Percentiles rank a stretch among this genome's conserved stretches.
phyloP scores from a whole-genome alignment of 1,140 invertebrate genomes.

The Pogonognathellus flavescens region DNA sequence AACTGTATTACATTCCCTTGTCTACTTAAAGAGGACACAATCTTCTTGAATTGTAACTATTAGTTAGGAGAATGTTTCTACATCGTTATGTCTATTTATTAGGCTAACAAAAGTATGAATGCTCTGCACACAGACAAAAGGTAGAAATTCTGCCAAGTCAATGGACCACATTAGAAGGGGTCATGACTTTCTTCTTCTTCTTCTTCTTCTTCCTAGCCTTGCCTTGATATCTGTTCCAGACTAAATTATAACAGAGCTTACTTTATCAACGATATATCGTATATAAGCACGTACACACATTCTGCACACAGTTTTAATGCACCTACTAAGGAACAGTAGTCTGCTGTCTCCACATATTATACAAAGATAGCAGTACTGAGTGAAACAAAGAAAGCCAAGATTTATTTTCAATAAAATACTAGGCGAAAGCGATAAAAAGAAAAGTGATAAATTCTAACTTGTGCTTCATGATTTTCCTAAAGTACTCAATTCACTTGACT shows the following conservation, averaged over 20 bases:
- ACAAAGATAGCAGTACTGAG: conserved; percentile 25
- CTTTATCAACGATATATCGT: no score
- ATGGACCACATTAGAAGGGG: conserved; percentile 13
- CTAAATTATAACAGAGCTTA: no score
- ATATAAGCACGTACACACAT: no score
- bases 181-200: conserved; percentile 38
- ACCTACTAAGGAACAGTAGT: conserved; percentile 7
- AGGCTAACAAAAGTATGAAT: no score
- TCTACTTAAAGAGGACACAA: no score
- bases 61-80: no score
- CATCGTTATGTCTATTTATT: no score
- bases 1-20: no score
- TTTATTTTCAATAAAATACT: conserved; percentile 50
- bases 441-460: conserved; percentile 48
- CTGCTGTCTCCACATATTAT: conserved; percentile 4
- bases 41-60: no score
- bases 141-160: conserved; percentile 8
- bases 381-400: conserved; percentile 47
- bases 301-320: no score
- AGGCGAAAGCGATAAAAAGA: conserved; percentile 46
- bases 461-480: conserved; percentile 50
- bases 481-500: conserved; percentile 46
- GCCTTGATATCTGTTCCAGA: no score
- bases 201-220: no score
- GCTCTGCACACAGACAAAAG: neutral